A percentile compares a stretch with the other conserved stretches of the same genome.
Conservation (phyloP, 2,888 invertebrate species). For the Pocota personata region DNA sequence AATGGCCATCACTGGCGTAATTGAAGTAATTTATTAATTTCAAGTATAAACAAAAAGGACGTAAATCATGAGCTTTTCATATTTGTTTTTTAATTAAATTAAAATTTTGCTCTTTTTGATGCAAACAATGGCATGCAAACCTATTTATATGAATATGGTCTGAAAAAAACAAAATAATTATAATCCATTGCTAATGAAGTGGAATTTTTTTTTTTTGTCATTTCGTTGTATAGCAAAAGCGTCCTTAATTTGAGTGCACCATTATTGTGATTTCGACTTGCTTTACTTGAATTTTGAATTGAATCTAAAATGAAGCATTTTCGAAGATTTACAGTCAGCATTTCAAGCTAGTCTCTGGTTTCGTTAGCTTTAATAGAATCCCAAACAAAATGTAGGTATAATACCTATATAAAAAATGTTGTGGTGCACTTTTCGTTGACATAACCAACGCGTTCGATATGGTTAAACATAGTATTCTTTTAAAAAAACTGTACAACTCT, state of each 20-base stretch:
- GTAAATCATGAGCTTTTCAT: constrained; percentile 3
- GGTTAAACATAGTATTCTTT: no score
- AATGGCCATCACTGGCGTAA: constrained; percentile 8
- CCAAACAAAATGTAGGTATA: no score
- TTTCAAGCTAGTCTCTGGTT: no score
- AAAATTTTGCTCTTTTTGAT: neutral
- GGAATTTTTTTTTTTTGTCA: neutral
- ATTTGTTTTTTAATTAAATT: constrained; percentile 13
- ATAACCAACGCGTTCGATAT: no score
- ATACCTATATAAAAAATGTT: no score
- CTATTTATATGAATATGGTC: neutral
- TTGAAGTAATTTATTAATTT: constrained; percentile 17
- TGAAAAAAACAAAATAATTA: neutral
- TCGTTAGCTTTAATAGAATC: no score
- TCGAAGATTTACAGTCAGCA: no score
- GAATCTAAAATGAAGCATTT: no score
- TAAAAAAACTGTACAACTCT: no score
- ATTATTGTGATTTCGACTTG: no score
- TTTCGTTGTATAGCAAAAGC: neutral
- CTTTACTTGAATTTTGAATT: no score
- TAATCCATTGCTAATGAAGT: neutral
- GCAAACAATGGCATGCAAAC: neutral
- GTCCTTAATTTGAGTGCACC: neutral
- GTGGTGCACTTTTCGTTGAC: no score
- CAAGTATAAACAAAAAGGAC: neutral